Conservation (phyloP, 2,113 vertebrate species). For the Nesoenas mayeri region DNA sequence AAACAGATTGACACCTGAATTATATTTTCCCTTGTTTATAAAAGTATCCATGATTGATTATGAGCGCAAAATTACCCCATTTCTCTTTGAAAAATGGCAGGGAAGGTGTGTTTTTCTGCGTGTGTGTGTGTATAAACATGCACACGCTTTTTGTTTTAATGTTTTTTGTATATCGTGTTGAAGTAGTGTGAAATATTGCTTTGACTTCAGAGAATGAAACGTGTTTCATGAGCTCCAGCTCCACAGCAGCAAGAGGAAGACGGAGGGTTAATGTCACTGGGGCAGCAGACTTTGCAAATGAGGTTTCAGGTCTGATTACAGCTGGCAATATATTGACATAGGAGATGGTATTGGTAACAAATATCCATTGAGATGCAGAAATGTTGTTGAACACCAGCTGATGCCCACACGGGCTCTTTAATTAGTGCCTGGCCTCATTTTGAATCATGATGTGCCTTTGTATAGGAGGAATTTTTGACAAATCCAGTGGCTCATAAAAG, state of each 20-base stretch:
- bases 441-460: background rate
- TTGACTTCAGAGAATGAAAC: background rate
- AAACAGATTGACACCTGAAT: background rate
- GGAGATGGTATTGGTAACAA: background rate
- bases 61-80: background rate
- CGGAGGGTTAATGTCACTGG: background rate
- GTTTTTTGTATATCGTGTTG: background rate
- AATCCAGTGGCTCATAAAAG: background rate
- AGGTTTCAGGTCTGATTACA: background rate
- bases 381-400: background rate
- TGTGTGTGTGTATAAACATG: accelerated
- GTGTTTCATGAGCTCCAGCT: background rate
- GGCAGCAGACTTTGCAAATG: background rate
- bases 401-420: background rate
- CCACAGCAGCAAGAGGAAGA: background rate
- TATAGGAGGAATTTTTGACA: background rate
- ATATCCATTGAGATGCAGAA: background rate
- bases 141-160: background rate
- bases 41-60: background rate
- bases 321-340: background rate
- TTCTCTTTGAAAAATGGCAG: background rate
- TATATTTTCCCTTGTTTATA: background rate
- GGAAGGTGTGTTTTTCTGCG: accelerated
- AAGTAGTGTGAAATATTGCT: background rate
- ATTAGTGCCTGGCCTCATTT: background rate